These are phyloP conservation scores for Deilephila elpenor DNA, from an alignment of 2,888 invertebrate species.

Conservation along the genomic window DNA sequence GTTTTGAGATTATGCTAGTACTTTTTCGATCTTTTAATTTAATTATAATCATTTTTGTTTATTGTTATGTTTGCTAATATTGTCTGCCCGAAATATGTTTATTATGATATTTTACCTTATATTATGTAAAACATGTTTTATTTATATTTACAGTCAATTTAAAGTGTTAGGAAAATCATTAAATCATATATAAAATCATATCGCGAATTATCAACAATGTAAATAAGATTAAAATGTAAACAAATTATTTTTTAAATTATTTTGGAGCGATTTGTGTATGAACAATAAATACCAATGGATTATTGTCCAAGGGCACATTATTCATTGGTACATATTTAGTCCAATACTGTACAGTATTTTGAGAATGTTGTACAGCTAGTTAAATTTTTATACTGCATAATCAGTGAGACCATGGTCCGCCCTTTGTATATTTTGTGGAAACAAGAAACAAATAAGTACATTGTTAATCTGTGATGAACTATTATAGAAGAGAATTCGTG, in stretches of 20 bases:
- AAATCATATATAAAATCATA: slow-evolving; percentile 70
- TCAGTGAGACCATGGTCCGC: slow-evolving; percentile 60
- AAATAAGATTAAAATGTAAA: slow-evolving; percentile 68
- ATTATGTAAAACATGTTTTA: slow-evolving; percentile 69
- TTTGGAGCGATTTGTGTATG: slow-evolving; percentile 52
- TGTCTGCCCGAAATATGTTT: slow-evolving; percentile 69
- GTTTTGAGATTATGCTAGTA: slow-evolving; percentile 72
- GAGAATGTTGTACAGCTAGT: slow-evolving; percentile 49
- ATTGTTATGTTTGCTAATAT: slow-evolving; percentile 81
- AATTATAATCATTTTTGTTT: slow-evolving; percentile 58
- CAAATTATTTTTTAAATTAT: slow-evolving; percentile 71
- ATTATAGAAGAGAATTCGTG: slow-evolving; percentile 66
- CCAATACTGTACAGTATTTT: slow-evolving; percentile 57
- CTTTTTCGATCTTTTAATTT: slow-evolving; percentile 27
- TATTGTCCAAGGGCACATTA: slow-evolving; percentile 36
- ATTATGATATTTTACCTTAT: slow-evolving; percentile 70
- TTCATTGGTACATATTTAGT: slow-evolving; percentile 52
- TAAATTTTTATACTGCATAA: slow-evolving; percentile 57
- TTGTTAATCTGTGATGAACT: slow-evolving; percentile 81
- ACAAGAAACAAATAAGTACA: slow-evolving; percentile 76
- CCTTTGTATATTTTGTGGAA: slow-evolving; percentile 62
- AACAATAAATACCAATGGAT: slow-evolving; percentile 47
- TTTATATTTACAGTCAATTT: slow-evolving; percentile 66
- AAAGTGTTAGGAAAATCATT: slow-evolving; percentile 72
- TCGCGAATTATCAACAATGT: slow-evolving; percentile 69